A percentile compares a stretch with the other conserved stretches of the same genome.
phyloP scores from a whole-genome alignment of 2,113 vertebrate genomes.

The Alces alces region DNA sequence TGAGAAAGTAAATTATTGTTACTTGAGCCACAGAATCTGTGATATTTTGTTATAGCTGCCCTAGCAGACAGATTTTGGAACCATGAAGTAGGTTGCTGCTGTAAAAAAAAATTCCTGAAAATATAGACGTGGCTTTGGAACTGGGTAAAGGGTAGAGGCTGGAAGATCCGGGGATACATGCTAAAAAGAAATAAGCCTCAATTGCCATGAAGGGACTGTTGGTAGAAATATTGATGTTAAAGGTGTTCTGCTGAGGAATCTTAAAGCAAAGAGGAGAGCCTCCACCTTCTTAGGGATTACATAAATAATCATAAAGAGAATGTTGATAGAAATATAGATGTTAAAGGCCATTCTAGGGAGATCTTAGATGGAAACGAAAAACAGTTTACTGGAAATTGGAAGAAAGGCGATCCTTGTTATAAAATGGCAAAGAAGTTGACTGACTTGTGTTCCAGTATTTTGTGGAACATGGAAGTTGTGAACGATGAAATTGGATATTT shows the following conservation, averaged over 20 bases:
- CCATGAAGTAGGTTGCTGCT: neutral
- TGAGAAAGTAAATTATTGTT: neutral
- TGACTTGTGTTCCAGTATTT: neutral
- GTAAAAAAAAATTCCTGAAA: neutral
- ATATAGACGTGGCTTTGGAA: neutral
- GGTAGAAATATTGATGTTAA: neutral
- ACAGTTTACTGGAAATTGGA: neutral
- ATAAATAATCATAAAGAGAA: neutral
- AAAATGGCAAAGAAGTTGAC: neutral
- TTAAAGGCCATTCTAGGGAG: neutral
- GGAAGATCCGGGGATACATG: neutral
- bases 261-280: neutral
- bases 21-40: neutral
- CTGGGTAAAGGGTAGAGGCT: neutral
- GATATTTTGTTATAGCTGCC: neutral
- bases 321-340: neutral
- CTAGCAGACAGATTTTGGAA: neutral
- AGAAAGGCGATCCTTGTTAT: neutral
- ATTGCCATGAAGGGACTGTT: neutral
- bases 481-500: neutral
- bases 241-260: neutral
- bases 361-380: neutral
- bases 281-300: neutral
- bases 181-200: neutral
- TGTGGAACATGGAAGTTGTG: neutral